These are phyloP conservation scores for Hypsopygia costalis DNA, from an alignment of 2,888 invertebrate genomes.

Conservation along the genomic window DNA sequence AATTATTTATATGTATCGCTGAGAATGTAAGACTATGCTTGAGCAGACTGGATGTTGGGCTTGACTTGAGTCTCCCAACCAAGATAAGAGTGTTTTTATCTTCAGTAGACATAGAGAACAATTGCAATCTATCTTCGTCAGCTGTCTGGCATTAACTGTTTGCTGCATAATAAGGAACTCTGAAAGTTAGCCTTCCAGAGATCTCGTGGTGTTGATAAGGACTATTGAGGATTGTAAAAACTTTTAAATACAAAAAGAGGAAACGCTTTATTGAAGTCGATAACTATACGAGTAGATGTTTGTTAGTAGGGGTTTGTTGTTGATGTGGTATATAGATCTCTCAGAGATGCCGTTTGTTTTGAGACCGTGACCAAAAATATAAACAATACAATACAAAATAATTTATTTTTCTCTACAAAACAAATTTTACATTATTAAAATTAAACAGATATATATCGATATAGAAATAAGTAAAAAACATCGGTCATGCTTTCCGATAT, in stretches of 20 bases:
- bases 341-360: too few species aligned
- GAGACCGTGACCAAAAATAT: too few species aligned
- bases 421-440: too few species aligned
- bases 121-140: slow-evolving; percentile 10
- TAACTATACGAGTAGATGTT: too few species aligned
- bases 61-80: slow-evolving; percentile 40
- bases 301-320: too few species aligned
- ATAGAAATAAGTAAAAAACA: too few species aligned
- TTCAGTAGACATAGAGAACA: not conserved
- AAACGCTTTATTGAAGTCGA: too few species aligned
- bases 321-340: too few species aligned
- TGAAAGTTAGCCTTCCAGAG: not conserved
- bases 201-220: not conserved
- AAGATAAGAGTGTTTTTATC: slow-evolving; percentile 10
- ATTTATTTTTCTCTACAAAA: too few species aligned
- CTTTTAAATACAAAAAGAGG: not conserved
- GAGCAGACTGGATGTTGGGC: slow-evolving; percentile 36
- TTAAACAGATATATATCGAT: too few species aligned
- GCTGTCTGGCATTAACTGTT: not conserved
- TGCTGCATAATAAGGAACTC: not conserved
- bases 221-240: not conserved
- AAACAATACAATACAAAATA: too few species aligned
- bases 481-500: too few species aligned
- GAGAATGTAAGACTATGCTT: slow-evolving; percentile 26
- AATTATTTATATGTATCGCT: slow-evolving; percentile 62